These are phyloP conservation scores for Silurus asotus DNA, from an alignment of 2,113 vertebrate species.

Conservation along the genomic window DNA sequence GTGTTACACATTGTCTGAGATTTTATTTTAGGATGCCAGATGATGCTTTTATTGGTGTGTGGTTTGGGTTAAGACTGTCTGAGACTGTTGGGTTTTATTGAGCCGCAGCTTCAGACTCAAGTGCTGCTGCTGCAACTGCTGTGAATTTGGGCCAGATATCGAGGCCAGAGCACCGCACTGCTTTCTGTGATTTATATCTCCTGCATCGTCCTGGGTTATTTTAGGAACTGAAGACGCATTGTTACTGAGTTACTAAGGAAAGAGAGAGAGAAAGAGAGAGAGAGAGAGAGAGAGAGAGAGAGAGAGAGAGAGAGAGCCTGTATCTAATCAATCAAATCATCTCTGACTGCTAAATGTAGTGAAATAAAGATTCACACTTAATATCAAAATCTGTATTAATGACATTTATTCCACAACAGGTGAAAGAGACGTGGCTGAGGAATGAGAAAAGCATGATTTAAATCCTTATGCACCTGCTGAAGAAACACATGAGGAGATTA, in stretches of 20 bases:
- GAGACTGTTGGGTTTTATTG: constrained; percentile 17
- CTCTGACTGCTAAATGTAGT: neutral
- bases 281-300: neutral
- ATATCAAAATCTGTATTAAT: neutral
- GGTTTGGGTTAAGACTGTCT: neutral
- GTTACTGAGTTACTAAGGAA: neutral
- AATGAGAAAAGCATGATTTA: neutral
- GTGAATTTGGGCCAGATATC: constrained; percentile 70
- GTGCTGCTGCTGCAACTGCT: constrained; percentile 18
- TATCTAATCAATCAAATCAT: neutral
- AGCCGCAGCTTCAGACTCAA: constrained; percentile 5
- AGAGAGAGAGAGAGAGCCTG: neutral
- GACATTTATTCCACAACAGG: constrained; percentile 16
- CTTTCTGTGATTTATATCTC: constrained; percentile 66
- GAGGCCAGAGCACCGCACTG: constrained; percentile 62
- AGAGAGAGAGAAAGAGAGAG: neutral
- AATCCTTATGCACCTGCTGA: neutral
- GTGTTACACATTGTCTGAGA: neutral
- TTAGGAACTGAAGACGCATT: constrained; percentile 41
- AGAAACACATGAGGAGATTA: neutral
- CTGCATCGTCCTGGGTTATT: constrained; percentile 58
- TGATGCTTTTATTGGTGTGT: neutral
- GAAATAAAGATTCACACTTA: too few species aligned
- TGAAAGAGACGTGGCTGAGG: neutral
- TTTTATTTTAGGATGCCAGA: neutral